These are phyloP conservation scores for Ptilonorhynchus violaceus DNA, from an alignment of 2,113 vertebrate species.

Conservation along the genomic window DNA sequence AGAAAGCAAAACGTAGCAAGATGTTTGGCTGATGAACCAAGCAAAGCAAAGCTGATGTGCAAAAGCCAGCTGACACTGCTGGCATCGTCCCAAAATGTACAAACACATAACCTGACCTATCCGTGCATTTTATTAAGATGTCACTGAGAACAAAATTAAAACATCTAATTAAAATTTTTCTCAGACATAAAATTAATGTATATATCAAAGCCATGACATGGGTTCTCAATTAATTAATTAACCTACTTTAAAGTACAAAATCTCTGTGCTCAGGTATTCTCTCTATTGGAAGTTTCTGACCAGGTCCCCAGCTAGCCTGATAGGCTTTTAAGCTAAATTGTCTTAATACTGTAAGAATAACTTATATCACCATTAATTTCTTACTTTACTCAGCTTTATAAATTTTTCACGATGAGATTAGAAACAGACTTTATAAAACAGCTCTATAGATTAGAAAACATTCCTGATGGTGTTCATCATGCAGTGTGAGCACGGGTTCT, in stretches of 20 bases:
- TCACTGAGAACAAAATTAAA: conserved; percentile 45
- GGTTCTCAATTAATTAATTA: conserved; percentile 55
- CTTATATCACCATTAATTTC: not conserved
- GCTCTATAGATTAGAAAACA: not conserved
- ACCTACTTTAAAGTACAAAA: conserved; percentile 29
- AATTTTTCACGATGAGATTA: not conserved
- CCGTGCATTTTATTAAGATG: conserved; percentile 26
- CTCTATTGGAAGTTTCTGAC: conserved; percentile 11
- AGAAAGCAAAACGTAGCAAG: not conserved
- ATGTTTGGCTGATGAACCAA: not conserved
- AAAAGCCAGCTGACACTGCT: not conserved
- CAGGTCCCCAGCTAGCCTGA: not conserved
- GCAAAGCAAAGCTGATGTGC: not conserved
- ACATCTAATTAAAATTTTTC: conserved; percentile 51
- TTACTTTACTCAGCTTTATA: not conserved
- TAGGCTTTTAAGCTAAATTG: not conserved
- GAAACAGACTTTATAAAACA: not conserved
- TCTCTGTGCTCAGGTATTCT: conserved; percentile 30
- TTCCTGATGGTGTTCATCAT: not conserved
- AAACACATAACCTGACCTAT: conserved; percentile 10
- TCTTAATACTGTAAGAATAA: conserved; percentile 3
- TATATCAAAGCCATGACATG: conserved; percentile 34
- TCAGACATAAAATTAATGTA: conserved; percentile 36
- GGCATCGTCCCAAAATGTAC: not conserved
- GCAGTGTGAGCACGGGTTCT: not conserved